Base-by-base conservation (phyloP, 2,113 vertebrate genomes). In the Gnathonemus longibarbis region DNA sequence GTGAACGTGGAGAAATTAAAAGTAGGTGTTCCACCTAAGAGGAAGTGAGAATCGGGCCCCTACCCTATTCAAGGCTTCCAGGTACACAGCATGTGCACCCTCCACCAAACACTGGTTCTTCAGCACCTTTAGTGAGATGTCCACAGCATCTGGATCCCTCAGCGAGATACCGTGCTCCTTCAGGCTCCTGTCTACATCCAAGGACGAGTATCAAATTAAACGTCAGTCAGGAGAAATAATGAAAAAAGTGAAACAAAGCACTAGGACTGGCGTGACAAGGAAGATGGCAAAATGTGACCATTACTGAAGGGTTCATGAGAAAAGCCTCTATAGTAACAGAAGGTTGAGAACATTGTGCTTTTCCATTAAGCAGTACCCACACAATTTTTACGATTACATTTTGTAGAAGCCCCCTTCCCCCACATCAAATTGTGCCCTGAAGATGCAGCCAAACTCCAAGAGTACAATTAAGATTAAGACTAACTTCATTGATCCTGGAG, bases 51-150 rank as follows among this genome's bases (percentile, higher is more conserved):
- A 27, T 0, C 6, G 27, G 27, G 45, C 5, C 42, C 91, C 7
- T 97, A 99, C 98, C 96, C 96, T 96, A 93, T 99, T 99, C 91
- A 99, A 96, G 89, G 97, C 97, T 56, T 95, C 95, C 88, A 99
- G 96, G 92, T 97, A 97, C 83, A 98, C 92, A 0, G 95, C 95
- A 90, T 98, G 98, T 88, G 97, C 95, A 89, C 97, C 97, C 90
- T 98, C 97, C 91, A 96, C 91, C 45, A 98, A 96, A 93, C 97
- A 98, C 58, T 98, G 97, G 91, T 97, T 98, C 93, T 97, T 97
- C 93, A 98, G 93, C 56, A 97, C 94, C 94, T 94, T 97, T 89
- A 97, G 92, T 3, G 95, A 97, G 53, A 96, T 94, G 39, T 96
- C 95, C 5, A 93, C 94, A 90, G 94, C 94, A 92, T 97, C 96